Evolutionary conservation across 2,113 vertebrate genomes (phyloP), one percentile per base, ranked within the genome.

Genomic region (Machaerirhynchus nigripectus): DNA sequence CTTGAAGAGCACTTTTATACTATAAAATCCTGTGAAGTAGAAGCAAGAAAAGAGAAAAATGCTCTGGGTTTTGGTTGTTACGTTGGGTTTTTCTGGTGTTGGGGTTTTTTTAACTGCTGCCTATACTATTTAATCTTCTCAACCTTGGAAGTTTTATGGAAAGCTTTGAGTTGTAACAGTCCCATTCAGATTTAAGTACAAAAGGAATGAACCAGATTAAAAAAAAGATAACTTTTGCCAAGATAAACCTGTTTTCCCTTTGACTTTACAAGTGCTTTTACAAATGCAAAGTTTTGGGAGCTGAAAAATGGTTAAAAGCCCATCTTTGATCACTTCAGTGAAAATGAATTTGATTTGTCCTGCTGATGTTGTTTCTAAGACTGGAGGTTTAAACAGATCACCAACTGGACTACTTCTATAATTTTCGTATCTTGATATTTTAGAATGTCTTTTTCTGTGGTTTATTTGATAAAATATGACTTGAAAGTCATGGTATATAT

Each of bases 221-320:
- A 13, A 84, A 75, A 83, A 67, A 39, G 23, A 8, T 2, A 39
- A 49, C n/a, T 46, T 85, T 9, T 79, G 35, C 75, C 49, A 76
- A 71, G 53, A 90, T 68, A 92, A 95, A 85, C 27, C 7, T 50
- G 15, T 52, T 85, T 90, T 88, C 70, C 40, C 28, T 71, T 53
- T 2, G 18, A 42, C 59, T 57, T 82, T 75, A 40, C 21, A 40
- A 63, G 31, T 49, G 14, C 30, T 35, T 91, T 89, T 93, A 46
- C 19, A 78, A 89, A 74, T 44, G 26, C 39, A 28, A 52, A 70
- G 22, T 71, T 74, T 79, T 79, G 42, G 33, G 55, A 75, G 14
- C 53, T 71, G 37, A 37, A 80, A 71, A 88, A 26, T 56, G 10
- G 8, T 63, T n/a, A 46, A 84, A 84, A 75, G 16, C 21, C 11